These are phyloP conservation scores for Alouatta palliata DNA, from an alignment of 2,113 vertebrate genomes.

Conservation along the genomic window DNA sequence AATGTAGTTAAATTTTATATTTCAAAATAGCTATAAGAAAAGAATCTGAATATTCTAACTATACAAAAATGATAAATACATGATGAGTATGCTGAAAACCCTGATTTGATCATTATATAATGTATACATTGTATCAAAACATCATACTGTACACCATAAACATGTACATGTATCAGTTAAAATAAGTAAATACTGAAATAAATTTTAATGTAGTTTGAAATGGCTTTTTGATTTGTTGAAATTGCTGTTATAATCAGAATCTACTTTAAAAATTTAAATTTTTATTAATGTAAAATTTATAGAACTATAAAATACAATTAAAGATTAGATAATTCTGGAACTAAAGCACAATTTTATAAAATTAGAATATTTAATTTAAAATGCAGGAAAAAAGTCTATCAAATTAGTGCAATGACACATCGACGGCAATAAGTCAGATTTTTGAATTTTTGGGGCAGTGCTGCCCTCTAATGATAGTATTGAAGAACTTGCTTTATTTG, in stretches of 20 bases:
- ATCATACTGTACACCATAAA: neutral
- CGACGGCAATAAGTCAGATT: neutral
- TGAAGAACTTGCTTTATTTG: constrained; percentile 20
- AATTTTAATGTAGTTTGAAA: neutral
- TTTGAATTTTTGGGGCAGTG: constrained; percentile 33
- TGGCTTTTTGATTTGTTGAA: neutral
- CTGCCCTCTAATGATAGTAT: constrained; percentile 68
- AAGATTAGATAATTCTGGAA: neutral
- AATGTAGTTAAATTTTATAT: neutral
- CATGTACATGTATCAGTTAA: neutral
- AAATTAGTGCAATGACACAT: neutral
- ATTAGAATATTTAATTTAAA: constrained; percentile 18
- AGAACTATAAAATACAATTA: neutral
- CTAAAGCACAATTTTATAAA: neutral
- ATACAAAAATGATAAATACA: neutral
- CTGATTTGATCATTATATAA: neutral
- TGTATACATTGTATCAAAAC: neutral
- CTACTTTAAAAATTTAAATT: neutral
- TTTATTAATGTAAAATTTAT: constrained; percentile 29
- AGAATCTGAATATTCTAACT: neutral
- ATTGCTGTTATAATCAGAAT: neutral
- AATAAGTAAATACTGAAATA: neutral
- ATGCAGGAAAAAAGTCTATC: neutral
- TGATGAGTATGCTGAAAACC: neutral
- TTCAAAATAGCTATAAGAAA: neutral